Evolutionary conservation across 2,888 invertebrate genomes (phyloP).

Genomic region (Didymodactylos carnosus): DNA sequence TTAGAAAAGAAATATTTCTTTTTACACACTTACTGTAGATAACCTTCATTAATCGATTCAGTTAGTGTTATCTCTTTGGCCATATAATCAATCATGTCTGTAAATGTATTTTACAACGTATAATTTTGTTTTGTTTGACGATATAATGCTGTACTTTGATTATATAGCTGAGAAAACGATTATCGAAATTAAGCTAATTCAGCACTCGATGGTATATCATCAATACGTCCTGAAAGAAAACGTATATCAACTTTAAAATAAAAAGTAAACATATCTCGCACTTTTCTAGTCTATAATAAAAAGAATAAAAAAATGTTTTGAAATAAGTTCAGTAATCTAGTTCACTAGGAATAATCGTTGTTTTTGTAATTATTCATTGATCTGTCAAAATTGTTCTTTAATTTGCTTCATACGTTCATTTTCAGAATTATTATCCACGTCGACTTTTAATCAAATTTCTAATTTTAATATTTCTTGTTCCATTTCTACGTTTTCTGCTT

Average conservation of each 20-base stretch:
- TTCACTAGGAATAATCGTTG: slow-evolving; percentile 30
- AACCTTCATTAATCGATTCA: slow-evolving; percentile 35
- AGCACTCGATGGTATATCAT: slow-evolving; percentile 73
- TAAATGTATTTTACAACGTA: slow-evolving; percentile 76
- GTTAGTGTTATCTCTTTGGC: slow-evolving; percentile 56
- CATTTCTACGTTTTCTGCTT: slow-evolving; percentile 33
- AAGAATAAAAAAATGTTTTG: slow-evolving; percentile 13
- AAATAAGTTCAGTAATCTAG: not conserved
- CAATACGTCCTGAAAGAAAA: slow-evolving; percentile 66
- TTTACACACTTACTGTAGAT: slow-evolving; percentile 27
- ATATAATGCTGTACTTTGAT: slow-evolving; percentile 64
- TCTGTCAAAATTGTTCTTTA: slow-evolving; percentile 30
- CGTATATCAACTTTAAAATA: too few relatives aligned
- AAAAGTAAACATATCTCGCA: slow-evolving; percentile 43
- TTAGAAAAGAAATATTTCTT: not conserved
- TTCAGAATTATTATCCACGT: slow-evolving; percentile 25
- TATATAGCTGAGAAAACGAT: slow-evolving; percentile 80
- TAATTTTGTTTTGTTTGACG: slow-evolving; percentile 93
- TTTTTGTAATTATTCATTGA: slow-evolving; percentile 33
- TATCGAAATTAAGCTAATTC: slow-evolving; percentile 85
- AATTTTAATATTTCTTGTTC: slow-evolving; percentile 28
- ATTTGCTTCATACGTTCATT: slow-evolving; percentile 29
- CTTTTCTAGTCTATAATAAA: slow-evolving; percentile 38
- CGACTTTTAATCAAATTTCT: slow-evolving; percentile 20
- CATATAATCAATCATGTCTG: slow-evolving; percentile 76